Percentiles rank a stretch among this genome's conserved stretches.
Conservation (phyloP, 2,797 vertebrate genomes). For the Capromys pilorides region DNA sequence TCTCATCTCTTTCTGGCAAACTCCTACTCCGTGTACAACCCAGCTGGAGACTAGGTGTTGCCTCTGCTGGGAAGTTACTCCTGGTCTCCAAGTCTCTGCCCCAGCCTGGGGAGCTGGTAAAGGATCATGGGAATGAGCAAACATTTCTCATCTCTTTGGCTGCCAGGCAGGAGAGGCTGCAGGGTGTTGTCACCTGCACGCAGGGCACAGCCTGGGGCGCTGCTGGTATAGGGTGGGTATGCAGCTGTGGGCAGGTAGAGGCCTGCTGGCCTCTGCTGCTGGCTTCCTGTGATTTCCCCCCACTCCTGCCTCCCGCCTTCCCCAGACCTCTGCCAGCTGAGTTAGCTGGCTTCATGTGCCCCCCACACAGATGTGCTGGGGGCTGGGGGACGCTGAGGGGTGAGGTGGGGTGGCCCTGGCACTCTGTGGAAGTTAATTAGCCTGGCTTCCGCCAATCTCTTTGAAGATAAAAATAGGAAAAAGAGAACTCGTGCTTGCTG, state of each 20-base stretch:
- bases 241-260: constrained; percentile 39
- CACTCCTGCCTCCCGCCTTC: not conserved
- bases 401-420: not conserved
- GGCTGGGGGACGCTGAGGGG: not conserved
- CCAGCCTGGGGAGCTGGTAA: not conserved
- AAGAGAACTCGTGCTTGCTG: not conserved
- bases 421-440: constrained; percentile 66
- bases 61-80: not conserved
- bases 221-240: not conserved
- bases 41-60: not conserved
- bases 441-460: constrained; percentile 34
- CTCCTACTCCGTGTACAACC: not conserved
- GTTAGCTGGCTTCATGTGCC: constrained; percentile 49
- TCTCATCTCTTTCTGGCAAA: not conserved
- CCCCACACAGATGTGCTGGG: constrained; percentile 20
- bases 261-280: constrained; percentile 62
- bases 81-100: not conserved
- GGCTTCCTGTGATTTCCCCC: not conserved
- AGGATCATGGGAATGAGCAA: not conserved
- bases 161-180: not conserved
- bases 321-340: constrained; percentile 66
- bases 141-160: not conserved
- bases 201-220: not conserved
- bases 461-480: constrained; percentile 59
- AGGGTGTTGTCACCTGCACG: not conserved